Base-by-base conservation (phyloP, 2,797 vertebrate species). In the Allobates femoralis region DNA sequence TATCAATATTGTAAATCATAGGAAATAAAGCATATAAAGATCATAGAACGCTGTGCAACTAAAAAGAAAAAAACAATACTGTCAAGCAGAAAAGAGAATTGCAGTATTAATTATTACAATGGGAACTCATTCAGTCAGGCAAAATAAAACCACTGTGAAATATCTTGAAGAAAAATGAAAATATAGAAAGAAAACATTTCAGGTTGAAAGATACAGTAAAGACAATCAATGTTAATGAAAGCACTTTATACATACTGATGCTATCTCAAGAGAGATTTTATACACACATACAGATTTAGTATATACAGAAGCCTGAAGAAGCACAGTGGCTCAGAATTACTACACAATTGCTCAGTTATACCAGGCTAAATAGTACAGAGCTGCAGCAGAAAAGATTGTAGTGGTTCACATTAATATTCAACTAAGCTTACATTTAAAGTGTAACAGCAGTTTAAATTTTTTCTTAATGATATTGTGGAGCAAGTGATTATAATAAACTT, bases 191-290 rank as follows among this genome's bases (percentile, higher is more conserved):
- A 88, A 88, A 34, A 73, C 51, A 66, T 85, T 53, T 85, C 85
- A 91, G 55, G 34, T 78, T 84, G 53, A 87, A 79, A 88, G n/a
- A 64, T 74, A 90, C 82, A 86, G 37, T 2, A 91, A 91, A 91
- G 90, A 86, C 88, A 92, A 92, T 94, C 89, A 92, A 92, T 89
- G 85, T 71, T 92, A 92, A 91, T 91, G 83, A 83, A 83, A 92
- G 87, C 79, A 89, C 46, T 91, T 90, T 90, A 88, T 87, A 91
- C 51, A 87, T 83, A 91, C 19, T 85, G 86, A 74, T 62, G 37
- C 37, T n/a, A 73, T 73, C 66, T 66, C 46, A 26, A 26, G 66
- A 84, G 30, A 55, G 26, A 69, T 41, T 80, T 87, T 79, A 62
- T 28, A 79, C 64, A 64, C 73, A 50, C 73, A 78, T 83, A 66